phyloP scores from a whole-genome alignment of 2,797 vertebrate species.

The Cossypha heuglini region DNA sequence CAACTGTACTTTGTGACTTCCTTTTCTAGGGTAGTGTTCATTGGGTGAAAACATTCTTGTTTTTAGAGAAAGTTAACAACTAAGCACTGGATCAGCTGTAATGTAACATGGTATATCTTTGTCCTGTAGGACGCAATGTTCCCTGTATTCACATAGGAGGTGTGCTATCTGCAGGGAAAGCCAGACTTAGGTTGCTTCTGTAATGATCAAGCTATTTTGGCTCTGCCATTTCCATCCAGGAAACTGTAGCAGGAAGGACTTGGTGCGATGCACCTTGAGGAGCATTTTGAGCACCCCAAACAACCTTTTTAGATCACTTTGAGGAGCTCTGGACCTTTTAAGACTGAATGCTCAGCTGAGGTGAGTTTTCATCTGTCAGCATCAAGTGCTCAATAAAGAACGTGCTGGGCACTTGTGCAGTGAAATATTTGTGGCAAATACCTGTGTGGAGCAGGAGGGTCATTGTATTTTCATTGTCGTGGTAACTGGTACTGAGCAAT shows the following conservation, averaged over 20 bases:
- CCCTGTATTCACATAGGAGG: neutral
- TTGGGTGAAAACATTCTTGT: neutral
- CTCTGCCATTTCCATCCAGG: neutral
- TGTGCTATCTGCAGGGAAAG: neutral
- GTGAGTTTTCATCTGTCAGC: neutral
- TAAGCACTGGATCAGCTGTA: neutral
- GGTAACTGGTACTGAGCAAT: neutral
- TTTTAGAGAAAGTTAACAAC: neutral
- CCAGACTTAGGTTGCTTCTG: neutral
- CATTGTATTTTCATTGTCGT: neutral
- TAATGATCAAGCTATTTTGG: neutral
- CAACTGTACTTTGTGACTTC: neutral
- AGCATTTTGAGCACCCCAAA: neutral
- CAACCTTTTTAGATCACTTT: neutral
- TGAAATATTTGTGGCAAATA: neutral
- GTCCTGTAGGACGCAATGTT: neutral
- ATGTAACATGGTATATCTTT: neutral
- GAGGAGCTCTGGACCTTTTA: neutral
- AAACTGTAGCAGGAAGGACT: neutral
- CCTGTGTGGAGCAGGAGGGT: neutral
- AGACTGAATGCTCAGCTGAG: neutral
- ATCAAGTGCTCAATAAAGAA: neutral
- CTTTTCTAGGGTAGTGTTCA: neutral
- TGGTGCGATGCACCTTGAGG: rapidly evolving
- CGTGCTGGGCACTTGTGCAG: neutral